Percentiles rank a stretch among this genome's conserved stretches.
These are phyloP conservation scores for Siderastrea siderea DNA, from an alignment of 92 coral and sea anemone genomes.

Conservation along the genomic window DNA sequence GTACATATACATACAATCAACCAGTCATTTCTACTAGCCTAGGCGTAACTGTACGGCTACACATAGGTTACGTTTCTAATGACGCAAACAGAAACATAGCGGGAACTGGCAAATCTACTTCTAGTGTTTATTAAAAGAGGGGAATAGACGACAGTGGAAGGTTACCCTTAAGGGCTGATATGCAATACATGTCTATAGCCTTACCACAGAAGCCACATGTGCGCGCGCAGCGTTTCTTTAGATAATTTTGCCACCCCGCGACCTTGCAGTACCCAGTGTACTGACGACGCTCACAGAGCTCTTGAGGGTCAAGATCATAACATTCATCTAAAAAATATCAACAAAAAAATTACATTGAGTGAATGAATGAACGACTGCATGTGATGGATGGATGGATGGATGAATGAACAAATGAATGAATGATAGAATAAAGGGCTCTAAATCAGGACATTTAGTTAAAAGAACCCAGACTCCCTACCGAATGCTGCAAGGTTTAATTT, in stretches of 20 bases:
- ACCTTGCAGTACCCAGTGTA: slow-evolving; percentile 26
- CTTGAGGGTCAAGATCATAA: slow-evolving; percentile 27
- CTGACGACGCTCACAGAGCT: slow-evolving; percentile 41
- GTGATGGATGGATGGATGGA: too few species aligned
- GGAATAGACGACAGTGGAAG: too few species aligned
- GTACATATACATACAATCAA: neutral
- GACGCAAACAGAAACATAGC: too few species aligned
- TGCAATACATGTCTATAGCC: neutral
- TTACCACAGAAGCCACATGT: slow-evolving; percentile 35
- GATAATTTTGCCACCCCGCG: slow-evolving; percentile 22
- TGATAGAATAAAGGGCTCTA: too few species aligned
- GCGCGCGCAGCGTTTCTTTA: slow-evolving; percentile 17
- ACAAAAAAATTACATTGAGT: neutral
- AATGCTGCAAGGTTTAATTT: too few species aligned
- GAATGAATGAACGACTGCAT: neutral
- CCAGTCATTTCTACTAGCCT: neutral
- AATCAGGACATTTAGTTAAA: too few species aligned
- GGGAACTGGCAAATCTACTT: too few species aligned
- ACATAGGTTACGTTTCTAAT: neutral
- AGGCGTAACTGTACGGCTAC: neutral
- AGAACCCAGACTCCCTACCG: too few species aligned
- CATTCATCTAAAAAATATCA: slow-evolving; percentile 14
- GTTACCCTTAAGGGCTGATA: neutral
- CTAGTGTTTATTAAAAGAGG: too few species aligned
- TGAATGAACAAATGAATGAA: neutral